These are phyloP conservation scores for Adoxophyes honmai DNA, from an alignment of 1,140 invertebrate species.

Conservation along the genomic window DNA sequence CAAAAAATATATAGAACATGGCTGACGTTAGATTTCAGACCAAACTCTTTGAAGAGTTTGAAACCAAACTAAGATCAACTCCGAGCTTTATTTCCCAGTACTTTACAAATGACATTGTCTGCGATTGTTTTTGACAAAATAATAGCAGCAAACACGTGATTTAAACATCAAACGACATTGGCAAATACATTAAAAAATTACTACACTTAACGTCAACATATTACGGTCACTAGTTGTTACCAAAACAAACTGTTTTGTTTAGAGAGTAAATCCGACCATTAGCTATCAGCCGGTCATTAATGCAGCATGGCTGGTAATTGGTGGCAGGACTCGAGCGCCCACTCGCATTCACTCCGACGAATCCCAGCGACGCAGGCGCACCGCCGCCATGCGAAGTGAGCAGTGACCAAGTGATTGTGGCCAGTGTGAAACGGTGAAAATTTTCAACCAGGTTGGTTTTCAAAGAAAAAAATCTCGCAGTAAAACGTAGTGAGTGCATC, in stretches of 20 bases:
- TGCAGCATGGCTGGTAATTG: conserved; percentile 37
- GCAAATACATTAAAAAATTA: too few species aligned
- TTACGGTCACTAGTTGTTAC: neutral
- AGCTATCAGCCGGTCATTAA: conserved; percentile 29
- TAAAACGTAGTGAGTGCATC: neutral
- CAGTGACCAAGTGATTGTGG: conserved; percentile 55
- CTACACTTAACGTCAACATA: too few species aligned
- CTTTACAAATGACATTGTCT: too few species aligned
- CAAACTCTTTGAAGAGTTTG: neutral
- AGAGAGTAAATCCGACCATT: conserved; percentile 2
- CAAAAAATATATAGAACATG: conserved; percentile 32
- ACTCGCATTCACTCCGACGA: conserved; percentile 57
- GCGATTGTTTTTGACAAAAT: too few species aligned
- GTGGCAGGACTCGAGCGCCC: conserved; percentile 50
- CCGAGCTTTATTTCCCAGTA: too few species aligned
- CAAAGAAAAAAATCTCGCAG: neutral
- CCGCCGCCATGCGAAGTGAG: conserved; percentile 27
- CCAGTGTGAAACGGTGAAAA: conserved; percentile 10
- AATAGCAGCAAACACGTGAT: too few species aligned
- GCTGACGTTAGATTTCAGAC: conserved; percentile 15
- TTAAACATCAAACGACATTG: too few species aligned
- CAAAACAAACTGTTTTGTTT: conserved; percentile 7
- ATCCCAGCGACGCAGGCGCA: conserved; percentile 41
- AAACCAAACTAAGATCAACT: too few species aligned
- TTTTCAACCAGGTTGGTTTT: conserved; percentile 24